A percentile compares a stretch with the other conserved stretches of the same genome.
phyloP scores from a whole-genome alignment of 2,888 invertebrate genomes.

The Mellilla xanthometata region DNA sequence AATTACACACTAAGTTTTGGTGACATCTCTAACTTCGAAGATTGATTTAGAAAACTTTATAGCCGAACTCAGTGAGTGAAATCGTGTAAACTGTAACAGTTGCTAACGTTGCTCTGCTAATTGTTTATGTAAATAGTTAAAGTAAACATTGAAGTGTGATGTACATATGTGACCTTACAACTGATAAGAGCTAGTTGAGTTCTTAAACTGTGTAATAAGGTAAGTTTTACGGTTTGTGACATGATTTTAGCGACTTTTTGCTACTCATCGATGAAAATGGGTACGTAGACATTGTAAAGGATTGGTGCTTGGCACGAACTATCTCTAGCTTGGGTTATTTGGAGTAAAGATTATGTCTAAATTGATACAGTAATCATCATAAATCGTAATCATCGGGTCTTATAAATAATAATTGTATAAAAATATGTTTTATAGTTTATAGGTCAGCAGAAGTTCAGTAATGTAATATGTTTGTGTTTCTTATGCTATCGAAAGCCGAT shows the following conservation, averaged over 20 bases:
- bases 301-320: slow-evolving; percentile 14
- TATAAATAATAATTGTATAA: too few species aligned
- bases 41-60: slow-evolving; percentile 2
- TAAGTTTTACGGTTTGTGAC: slow-evolving; percentile 28
- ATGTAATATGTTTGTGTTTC: slow-evolving; percentile 16
- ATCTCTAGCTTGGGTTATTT: neutral
- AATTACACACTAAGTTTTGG: slow-evolving; percentile 17
- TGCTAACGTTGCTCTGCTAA: slow-evolving; percentile 31
- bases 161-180: slow-evolving; percentile 34
- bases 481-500: slow-evolving; percentile 30
- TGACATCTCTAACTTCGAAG: slow-evolving; percentile 1
- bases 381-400: too few species aligned
- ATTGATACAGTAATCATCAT: too few species aligned
- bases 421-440: too few species aligned
- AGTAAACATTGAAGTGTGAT: slow-evolving; percentile 34
- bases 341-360: too few species aligned
- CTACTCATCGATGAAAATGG: neutral
- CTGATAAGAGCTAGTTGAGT: slow-evolving; percentile 23
- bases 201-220: slow-evolving; percentile 27
- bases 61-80: slow-evolving; percentile 14
- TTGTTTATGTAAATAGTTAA: slow-evolving; percentile 39
- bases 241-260: slow-evolving; percentile 1
- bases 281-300: slow-evolving; percentile 6
- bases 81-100: slow-evolving; percentile 28
- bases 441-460: neutral